Base-by-base conservation (phyloP, 2,797 vertebrate genomes). In the Smutsia gigantea region DNA sequence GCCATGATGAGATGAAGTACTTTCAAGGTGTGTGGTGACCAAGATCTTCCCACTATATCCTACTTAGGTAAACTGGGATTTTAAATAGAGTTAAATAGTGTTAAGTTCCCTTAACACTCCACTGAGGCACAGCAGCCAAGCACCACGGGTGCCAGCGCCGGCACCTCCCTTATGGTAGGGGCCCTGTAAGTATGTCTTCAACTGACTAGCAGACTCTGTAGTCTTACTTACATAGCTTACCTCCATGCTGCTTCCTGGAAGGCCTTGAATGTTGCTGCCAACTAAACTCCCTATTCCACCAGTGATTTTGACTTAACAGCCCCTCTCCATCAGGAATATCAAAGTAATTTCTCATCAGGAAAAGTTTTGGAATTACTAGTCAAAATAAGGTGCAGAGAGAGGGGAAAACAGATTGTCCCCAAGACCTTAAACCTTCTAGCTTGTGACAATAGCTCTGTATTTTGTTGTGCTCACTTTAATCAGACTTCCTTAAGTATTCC, bases 1-100 rank as follows among this genome's bases (percentile, higher is more conserved):
- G 55, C 11, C 95, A 11, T 82, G 82, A 51, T 13, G 49, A 93
- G 63, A 59, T 93, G 34, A 95, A 96, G 63, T 94, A 57, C 49
- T 90, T 69, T 46, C 27, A 21, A 79, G 37, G 57, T 71, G 8
- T 61, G 4, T 57, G 94, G 42, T 13, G 77, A 31, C 27, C 39
- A 49, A 82, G 64, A 51, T 86, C 61, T 85, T 79, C 75, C 81
- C 46, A 27, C 51, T 46, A 55, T 69, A 42, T 74, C 53, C 63
- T 63, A 86, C 25, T 55, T 53, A 82, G 57, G n/a, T 78, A 75
- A 91, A 74, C 57, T 12, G 7, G 46, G 46, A 12, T 46, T 46
- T 46, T 46, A 46, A 46, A 46, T 46, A 46, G 46, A 46, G 9
- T 46, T 46, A 46, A 46, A 46, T 46, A 46, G 46, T 46, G 46